A percentile compares a stretch with the other conserved stretches of the same genome.
Evolutionary conservation across 2,888 invertebrate genomes (phyloP).

Genomic region (Antheraea assamensis): DNA sequence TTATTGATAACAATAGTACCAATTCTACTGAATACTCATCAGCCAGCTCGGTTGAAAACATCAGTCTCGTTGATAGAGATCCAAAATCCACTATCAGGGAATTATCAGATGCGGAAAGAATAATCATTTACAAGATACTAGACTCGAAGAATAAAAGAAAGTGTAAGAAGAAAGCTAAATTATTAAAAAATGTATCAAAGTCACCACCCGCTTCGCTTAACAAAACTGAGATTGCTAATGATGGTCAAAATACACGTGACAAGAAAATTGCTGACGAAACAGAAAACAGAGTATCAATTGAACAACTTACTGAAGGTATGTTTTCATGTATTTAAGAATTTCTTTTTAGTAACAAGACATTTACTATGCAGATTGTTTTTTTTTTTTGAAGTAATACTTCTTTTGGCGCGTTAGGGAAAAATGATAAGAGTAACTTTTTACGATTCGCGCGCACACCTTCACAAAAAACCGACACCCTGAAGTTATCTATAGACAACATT

Average conservation of each 20-base stretch:
- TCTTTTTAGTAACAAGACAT: background rate
- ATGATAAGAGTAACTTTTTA: too few relatives aligned
- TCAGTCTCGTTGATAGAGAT: conserved; percentile 32
- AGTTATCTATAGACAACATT: too few relatives aligned
- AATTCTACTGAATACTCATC: conserved; percentile 47
- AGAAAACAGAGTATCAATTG: conserved; percentile 42
- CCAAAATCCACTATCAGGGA: conserved; percentile 34
- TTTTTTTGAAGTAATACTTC: too few relatives aligned
- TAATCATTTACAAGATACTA: conserved; percentile 71
- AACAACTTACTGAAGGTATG: conserved; percentile 59
- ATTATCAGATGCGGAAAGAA: conserved; percentile 64
- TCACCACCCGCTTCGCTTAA: conserved; percentile 43
- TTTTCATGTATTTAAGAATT: background rate
- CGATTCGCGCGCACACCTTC: too few relatives aligned
- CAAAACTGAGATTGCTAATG: conserved; percentile 28
- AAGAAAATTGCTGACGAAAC: conserved; percentile 27
- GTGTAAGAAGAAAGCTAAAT: conserved; percentile 41
- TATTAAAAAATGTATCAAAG: conserved; percentile 49
- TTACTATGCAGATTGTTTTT: background rate
- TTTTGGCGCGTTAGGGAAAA: too few relatives aligned
- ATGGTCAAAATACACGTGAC: conserved; percentile 26
- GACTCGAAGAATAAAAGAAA: conserved; percentile 54
- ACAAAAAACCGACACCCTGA: too few relatives aligned
- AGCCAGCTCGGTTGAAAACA: conserved; percentile 52
- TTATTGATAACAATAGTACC: conserved; percentile 46